phyloP scores from a whole-genome alignment of 2,888 invertebrate species.

The Hipparchia sbordonii region DNA sequence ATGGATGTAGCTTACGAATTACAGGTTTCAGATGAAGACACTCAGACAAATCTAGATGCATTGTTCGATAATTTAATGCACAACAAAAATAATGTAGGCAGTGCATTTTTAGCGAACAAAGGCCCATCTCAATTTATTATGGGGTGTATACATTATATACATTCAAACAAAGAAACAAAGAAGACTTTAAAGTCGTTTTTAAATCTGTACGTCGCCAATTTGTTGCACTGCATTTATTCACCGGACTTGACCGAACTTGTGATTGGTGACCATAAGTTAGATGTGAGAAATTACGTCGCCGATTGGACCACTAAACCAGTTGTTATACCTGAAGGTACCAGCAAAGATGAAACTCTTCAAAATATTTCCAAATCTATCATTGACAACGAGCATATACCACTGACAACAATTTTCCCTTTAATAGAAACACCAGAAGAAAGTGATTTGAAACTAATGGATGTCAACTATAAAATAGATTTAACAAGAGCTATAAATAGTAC shows the following conservation, averaged over 20 bases:
- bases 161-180: conserved; percentile 61
- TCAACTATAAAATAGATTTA: conserved; percentile 54
- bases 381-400: conserved; percentile 53
- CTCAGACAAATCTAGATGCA: conserved; percentile 59
- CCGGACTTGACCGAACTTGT: conserved; percentile 76
- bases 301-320: conserved; percentile 73
- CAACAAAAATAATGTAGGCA: conserved; percentile 58
- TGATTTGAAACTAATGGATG: conserved; percentile 52
- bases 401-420: conserved; percentile 61
- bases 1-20: conserved; percentile 65
- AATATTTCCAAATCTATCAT: conserved; percentile 73
- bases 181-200: conserved; percentile 68
- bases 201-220: conserved; percentile 75
- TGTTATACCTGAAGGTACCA: conserved; percentile 57
- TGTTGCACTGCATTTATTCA: conserved; percentile 84
- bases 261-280: conserved; percentile 72
- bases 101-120: conserved; percentile 67
- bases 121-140: conserved; percentile 71
- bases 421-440: conserved; percentile 51
- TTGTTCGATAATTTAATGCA: conserved; percentile 70
- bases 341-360: conserved; percentile 57
- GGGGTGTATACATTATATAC: conserved; percentile 68
- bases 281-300: conserved; percentile 75
- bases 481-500: conserved; percentile 57
- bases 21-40: conserved; percentile 63